Base-by-base conservation (phyloP, 2,888 invertebrate genomes). In the Ornithoptera alexandrae region DNA sequence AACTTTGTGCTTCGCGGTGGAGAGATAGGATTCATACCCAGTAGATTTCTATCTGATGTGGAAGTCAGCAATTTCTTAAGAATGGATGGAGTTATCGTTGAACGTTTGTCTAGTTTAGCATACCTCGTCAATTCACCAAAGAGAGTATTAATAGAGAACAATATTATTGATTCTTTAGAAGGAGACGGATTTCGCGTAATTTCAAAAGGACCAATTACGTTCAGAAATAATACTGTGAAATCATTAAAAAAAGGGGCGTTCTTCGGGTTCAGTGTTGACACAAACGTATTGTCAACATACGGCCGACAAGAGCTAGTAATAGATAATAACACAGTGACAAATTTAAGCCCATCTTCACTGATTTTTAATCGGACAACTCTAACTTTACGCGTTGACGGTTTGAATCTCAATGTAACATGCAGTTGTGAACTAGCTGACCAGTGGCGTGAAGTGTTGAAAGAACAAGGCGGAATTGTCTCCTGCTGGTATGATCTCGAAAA, bases 1-100 rank as follows among this genome's bases (percentile, higher is more conserved):
- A 94, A 94, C 74, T 93, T 97, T 73, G 89, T 94, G 74, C 84
- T 97, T 65, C 92, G 93, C 59, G 94, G 95, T 5, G 94, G 95
- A 30, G 86, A 80, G 17, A 93, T 96, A 62, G 86, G 89, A 42
- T 90, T 89, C 65, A 83, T 96, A 71, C 96, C 96, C 6, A 96
- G 96, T 76, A 93, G 96, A 72, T 94, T 95, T 70, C 93, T 97
- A 81, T 95, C 96, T 70, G 96, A 97, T 77, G 89, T 97, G 64
- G 95, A 95, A 77, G 95, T 97, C 57, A 93, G 93, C 66, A 93
- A 95, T 77, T 92, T 94, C 70, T 94, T 97, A 74, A 90, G 93
- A 75, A 93, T 97, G 78, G 94, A 94, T 73, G 94, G 95, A 74
- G 94, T 95, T 72, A 91, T 83, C 62, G 94, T 96, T 77, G 92